Evolutionary conservation across 2,113 vertebrate genomes (phyloP).

Genomic region (Pedetes capensis): DNA sequence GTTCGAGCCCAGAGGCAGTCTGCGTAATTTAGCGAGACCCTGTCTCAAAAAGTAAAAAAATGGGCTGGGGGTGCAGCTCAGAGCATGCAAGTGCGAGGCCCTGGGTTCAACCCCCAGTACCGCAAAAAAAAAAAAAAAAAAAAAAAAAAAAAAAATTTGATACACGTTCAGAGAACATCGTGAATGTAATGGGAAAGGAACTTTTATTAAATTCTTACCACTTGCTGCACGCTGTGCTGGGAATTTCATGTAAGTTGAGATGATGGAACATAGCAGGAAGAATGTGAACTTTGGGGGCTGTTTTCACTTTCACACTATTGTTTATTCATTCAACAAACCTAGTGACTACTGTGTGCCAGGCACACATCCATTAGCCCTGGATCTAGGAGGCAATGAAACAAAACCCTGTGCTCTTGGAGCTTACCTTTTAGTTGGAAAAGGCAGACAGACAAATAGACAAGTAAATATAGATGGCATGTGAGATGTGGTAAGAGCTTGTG

Average conservation of each 20-base stretch:
- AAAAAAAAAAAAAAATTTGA: no score
- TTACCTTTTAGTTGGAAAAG: neutral
- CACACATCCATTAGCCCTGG: neutral
- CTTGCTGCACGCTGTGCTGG: neutral
- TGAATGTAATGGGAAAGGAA: neutral
- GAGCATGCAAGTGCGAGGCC: no score
- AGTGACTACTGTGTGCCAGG: neutral
- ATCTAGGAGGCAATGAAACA: neutral
- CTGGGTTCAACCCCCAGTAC: no score
- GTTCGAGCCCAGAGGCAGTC: no score
- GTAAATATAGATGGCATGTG: neutral
- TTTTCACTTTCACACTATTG: neutral
- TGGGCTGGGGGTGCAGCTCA: no score
- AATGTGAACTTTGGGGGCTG: neutral
- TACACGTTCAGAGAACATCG: neutral
- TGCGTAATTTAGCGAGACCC: no score
- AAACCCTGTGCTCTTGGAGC: neutral
- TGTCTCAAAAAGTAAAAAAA: no score
- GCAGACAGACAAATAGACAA: neutral
- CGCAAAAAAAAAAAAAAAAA: no score
- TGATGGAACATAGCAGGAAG: neutral
- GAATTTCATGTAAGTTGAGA: neutral
- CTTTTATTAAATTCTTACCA: neutral
- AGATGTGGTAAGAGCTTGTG: neutral
- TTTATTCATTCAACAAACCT: neutral